A percentile compares a stretch with the other conserved stretches of the same genome.
These are phyloP conservation scores for Eleginops maclovinus DNA, from an alignment of 2,113 vertebrate species.

Conservation along the genomic window DNA sequence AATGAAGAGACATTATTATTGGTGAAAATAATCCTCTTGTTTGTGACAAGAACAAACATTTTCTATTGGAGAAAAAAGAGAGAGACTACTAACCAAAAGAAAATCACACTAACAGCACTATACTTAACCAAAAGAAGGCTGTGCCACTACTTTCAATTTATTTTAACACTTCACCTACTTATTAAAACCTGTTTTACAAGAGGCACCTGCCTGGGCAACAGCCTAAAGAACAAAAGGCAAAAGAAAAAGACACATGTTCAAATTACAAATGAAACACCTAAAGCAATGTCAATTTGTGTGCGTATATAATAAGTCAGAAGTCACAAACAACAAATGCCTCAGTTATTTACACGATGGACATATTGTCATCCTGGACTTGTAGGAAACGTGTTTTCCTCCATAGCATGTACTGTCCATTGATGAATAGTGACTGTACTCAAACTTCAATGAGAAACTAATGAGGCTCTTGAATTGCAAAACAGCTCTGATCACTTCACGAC, in stretches of 20 bases:
- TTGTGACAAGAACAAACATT: slow-evolving; percentile 33
- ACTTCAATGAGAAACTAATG: slow-evolving; percentile 43
- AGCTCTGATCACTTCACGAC: slow-evolving; percentile 53
- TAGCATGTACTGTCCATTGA: slow-evolving; percentile 25
- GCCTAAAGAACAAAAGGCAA: slow-evolving; percentile 45
- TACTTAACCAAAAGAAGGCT: slow-evolving; percentile 22
- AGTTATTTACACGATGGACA: background rate
- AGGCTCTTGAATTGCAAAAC: slow-evolving; percentile 62
- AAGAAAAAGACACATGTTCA: slow-evolving; percentile 27
- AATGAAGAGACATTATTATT: slow-evolving; percentile 28
- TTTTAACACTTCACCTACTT: slow-evolving; percentile 62
- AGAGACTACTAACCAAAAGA: slow-evolving; percentile 2
- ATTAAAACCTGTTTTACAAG: slow-evolving; percentile 75
- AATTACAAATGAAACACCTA: slow-evolving; percentile 18
- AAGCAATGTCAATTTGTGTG: background rate
- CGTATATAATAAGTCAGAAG: background rate
- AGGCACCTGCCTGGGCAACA: slow-evolving; percentile 57
- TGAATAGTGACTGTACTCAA: slow-evolving; percentile 41
- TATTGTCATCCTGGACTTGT: slow-evolving; percentile 13
- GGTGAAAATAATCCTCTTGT: slow-evolving; percentile 35
- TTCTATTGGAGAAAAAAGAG: background rate
- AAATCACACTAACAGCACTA: slow-evolving; percentile 17
- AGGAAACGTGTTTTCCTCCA: slow-evolving; percentile 13
- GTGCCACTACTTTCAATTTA: slow-evolving; percentile 46
- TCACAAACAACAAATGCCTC: background rate